phyloP scores from a whole-genome alignment of 2,113 vertebrate genomes.

The Meleagris gallopavo region DNA sequence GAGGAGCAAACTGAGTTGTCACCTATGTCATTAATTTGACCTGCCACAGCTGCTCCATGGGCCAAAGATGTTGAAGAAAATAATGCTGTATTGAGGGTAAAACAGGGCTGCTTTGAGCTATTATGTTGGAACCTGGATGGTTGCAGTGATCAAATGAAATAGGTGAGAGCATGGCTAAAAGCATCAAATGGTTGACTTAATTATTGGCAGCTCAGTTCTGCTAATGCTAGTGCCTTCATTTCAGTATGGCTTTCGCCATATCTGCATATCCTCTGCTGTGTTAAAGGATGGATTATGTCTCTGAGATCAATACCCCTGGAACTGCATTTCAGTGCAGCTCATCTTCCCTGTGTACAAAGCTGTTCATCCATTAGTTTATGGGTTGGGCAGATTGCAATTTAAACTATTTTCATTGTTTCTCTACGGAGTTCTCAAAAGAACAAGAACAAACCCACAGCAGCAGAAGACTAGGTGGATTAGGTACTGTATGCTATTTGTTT shows the following conservation, averaged over 20 bases:
- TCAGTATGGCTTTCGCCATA: background rate
- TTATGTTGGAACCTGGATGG: rapidly evolving
- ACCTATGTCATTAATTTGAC: background rate
- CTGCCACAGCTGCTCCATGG: background rate
- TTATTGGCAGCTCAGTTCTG: background rate
- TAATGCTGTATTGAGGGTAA: background rate
- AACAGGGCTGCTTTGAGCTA: background rate
- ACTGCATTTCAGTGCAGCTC: background rate
- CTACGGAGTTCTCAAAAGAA: background rate
- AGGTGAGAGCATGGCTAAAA: background rate
- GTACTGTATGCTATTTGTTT: background rate
- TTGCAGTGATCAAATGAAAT: background rate
- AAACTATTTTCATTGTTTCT: background rate
- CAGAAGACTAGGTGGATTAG: background rate
- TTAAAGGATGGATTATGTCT: background rate
- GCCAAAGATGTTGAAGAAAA: background rate
- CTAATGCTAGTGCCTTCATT: background rate
- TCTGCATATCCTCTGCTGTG: background rate
- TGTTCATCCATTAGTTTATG: rapidly evolving
- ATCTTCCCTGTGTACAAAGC: background rate
- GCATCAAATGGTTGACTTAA: background rate
- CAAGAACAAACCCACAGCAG: background rate
- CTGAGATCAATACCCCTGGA: background rate
- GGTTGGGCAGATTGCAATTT: background rate
- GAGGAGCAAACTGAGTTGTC: constrained; percentile 66